Percentiles rank a stretch among this genome's conserved stretches.
These are phyloP conservation scores for Drosophila emarginata DNA, from an alignment of 2,888 invertebrate genomes.

Conservation along the genomic window DNA sequence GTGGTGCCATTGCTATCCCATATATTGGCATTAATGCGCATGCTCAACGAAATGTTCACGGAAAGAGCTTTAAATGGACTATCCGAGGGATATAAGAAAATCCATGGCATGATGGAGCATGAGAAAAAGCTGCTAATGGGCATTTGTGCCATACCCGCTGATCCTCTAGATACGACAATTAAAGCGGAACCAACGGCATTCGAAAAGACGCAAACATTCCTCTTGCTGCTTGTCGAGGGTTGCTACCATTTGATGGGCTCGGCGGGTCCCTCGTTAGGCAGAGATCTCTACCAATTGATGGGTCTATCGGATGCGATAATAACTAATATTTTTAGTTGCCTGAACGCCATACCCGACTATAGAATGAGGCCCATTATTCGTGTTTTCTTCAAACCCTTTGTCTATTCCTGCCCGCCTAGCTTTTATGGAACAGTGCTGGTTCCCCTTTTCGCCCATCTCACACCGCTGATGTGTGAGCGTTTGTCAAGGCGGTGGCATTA, in stretches of 20 bases:
- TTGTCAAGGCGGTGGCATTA: slow-evolving; percentile 91
- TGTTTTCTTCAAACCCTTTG: slow-evolving; percentile 92
- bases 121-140: slow-evolving; percentile 91
- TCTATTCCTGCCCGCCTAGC: slow-evolving; percentile 92
- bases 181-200: slow-evolving; percentile 85
- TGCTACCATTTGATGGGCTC: slow-evolving; percentile 92
- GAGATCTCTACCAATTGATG: slow-evolving; percentile 91
- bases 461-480: slow-evolving; percentile 89
- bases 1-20: slow-evolving; percentile 91
- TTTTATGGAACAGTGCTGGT: slow-evolving; percentile 89
- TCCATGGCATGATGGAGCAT: slow-evolving; percentile 88
- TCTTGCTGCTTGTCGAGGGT: slow-evolving; percentile 90
- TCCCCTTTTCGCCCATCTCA: slow-evolving; percentile 90
- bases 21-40: slow-evolving; percentile 89
- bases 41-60: slow-evolving; percentile 91
- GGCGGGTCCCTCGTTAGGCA: slow-evolving; percentile 90
- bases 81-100: slow-evolving; percentile 84
- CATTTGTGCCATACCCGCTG: slow-evolving; percentile 82
- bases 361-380: slow-evolving; percentile 92
- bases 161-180: slow-evolving; percentile 82
- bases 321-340: slow-evolving; percentile 84
- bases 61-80: slow-evolving; percentile 86
- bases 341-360: slow-evolving; percentile 91
- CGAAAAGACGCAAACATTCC: slow-evolving; percentile 92
- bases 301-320: slow-evolving; percentile 89